Evolutionary conservation across 2,888 invertebrate species (phyloP).

Genomic region (Stenichneumon culpator): DNA sequence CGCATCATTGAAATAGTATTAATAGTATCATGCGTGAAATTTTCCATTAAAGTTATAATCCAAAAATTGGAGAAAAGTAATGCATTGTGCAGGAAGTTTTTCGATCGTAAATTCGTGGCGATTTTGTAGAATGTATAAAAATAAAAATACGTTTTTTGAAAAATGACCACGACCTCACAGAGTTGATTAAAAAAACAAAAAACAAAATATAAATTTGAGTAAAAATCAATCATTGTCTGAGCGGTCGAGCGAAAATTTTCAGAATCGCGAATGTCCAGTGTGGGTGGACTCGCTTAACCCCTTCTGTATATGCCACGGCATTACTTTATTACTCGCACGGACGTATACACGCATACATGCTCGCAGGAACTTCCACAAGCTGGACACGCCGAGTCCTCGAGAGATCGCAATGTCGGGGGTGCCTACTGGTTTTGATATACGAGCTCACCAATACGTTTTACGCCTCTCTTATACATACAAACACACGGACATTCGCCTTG

Average conservation of each 20-base stretch:
- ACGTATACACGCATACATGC: slow-evolving; percentile 28
- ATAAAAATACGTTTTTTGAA: too few relatives aligned
- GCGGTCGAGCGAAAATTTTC: slow-evolving; percentile 27
- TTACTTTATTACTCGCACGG: slow-evolving; percentile 60
- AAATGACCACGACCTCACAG: too few relatives aligned
- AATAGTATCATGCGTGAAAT: too few relatives aligned
- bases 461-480: slow-evolving; percentile 48
- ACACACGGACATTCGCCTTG: slow-evolving; percentile 1
- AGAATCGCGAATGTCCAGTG: slow-evolving; percentile 47
- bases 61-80: too few relatives aligned
- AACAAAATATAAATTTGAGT: too few relatives aligned
- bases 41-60: too few relatives aligned
- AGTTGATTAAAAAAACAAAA: too few relatives aligned
- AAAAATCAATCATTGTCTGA: neutral
- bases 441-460: slow-evolving; percentile 80
- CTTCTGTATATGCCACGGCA: slow-evolving; percentile 5
- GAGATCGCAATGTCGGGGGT: slow-evolving; percentile 82
- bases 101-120: too few relatives aligned
- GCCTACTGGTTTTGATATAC: slow-evolving; percentile 85
- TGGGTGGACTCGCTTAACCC: slow-evolving; percentile 56
- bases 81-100: too few relatives aligned
- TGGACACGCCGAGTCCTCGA: slow-evolving; percentile 64
- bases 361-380: slow-evolving; percentile 45
- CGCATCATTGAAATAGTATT: too few relatives aligned
- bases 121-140: too few relatives aligned